phyloP scores from a whole-genome alignment of 2,113 vertebrate genomes.

The Oncorhynchus gorbuscha region DNA sequence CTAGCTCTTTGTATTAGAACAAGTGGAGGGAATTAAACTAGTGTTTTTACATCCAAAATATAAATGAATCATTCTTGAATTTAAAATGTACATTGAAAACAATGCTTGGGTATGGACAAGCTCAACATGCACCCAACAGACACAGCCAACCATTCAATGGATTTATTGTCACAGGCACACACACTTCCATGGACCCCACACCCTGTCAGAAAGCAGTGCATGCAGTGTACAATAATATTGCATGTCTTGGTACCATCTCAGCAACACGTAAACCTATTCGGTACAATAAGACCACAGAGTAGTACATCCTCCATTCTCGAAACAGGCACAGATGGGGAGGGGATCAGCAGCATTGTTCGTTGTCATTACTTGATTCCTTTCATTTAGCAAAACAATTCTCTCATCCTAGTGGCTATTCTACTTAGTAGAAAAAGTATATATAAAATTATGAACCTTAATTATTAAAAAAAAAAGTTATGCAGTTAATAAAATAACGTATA shows the following conservation, averaged over 20 bases:
- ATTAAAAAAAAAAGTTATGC: constrained; percentile 66
- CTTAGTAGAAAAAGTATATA: constrained; percentile 82
- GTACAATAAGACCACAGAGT: constrained; percentile 10
- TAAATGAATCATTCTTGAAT: constrained; percentile 7
- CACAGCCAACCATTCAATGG: constrained; percentile 14
- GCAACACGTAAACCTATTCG: background rate
- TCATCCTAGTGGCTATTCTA: constrained; percentile 72
- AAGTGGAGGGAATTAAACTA: constrained; percentile 25
- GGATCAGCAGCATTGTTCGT: constrained; percentile 45
- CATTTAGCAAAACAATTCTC: constrained; percentile 44
- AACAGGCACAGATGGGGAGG: constrained; percentile 13
- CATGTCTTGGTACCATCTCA: constrained; percentile 31
- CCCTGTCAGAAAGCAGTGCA: constrained; percentile 9
- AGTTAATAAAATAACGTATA: constrained; percentile 82
- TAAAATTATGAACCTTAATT: constrained; percentile 65
- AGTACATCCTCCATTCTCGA: constrained; percentile 1
- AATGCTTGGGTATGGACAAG: constrained; percentile 27
- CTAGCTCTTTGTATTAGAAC: constrained; percentile 24
- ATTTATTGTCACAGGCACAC: constrained; percentile 27
- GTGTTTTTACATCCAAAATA: constrained; percentile 23
- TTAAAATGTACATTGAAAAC: background rate
- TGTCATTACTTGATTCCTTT: constrained; percentile 25
- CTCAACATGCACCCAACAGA: constrained; percentile 25
- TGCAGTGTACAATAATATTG: constrained; percentile 30
- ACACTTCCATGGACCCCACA: constrained; percentile 22